A percentile compares a stretch with the other conserved stretches of the same genome.
phyloP scores from a whole-genome alignment of 92 coral and sea anemone genomes.

The Micromussa lordhowensis region DNA sequence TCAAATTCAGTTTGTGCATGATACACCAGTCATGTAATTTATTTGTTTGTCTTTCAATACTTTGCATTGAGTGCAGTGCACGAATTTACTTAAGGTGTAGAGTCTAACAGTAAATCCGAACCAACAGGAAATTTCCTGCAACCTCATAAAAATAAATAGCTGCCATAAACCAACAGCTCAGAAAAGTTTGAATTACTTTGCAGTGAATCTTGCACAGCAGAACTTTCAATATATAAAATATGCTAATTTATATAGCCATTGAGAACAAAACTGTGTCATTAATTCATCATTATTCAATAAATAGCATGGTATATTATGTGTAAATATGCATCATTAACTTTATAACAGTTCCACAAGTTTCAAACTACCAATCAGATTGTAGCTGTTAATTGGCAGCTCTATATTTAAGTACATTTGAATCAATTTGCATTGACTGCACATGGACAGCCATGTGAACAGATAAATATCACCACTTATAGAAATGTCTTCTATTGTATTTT shows the following conservation, averaged over 20 bases:
- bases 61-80: background rate
- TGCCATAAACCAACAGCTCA: too few relatives aligned
- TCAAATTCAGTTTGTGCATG: background rate
- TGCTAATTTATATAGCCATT: too few relatives aligned
- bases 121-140: too few relatives aligned
- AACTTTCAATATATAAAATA: too few relatives aligned
- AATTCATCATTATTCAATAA: too few relatives aligned
- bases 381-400: background rate
- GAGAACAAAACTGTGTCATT: too few relatives aligned
- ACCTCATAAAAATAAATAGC: too few relatives aligned
- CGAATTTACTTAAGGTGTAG: background rate
- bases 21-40: background rate
- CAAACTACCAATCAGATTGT: background rate
- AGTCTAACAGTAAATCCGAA: background rate
- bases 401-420: background rate
- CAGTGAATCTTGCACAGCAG: too few relatives aligned
- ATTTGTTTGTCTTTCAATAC: background rate
- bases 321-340: too few relatives aligned
- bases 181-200: too few relatives aligned
- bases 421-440: background rate
- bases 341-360: background rate
- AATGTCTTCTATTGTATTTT: background rate
- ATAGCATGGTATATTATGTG: too few relatives aligned
- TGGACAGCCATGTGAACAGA: conserved; percentile 17
- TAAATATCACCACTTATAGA: background rate